Conservation (phyloP, 2,113 vertebrate species). For the Lophochroa leadbeateri region DNA sequence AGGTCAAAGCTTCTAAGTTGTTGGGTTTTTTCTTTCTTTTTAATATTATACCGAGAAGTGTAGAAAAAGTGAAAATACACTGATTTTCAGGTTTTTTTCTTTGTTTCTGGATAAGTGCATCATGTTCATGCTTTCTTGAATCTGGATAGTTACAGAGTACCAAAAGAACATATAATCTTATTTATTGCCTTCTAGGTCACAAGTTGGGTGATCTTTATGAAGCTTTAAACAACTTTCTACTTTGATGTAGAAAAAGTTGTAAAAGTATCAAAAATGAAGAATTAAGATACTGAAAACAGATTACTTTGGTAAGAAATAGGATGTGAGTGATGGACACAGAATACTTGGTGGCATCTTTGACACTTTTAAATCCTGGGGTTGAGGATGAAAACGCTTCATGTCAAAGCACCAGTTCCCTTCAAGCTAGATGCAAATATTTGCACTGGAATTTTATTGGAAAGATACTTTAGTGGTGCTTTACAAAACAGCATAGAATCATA, state of each 20-base stretch:
- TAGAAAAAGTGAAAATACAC: neutral
- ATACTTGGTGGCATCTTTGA: neutral
- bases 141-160: neutral
- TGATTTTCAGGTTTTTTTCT: neutral
- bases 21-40: neutral
- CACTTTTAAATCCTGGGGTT: neutral
- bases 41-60: neutral
- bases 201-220: neutral
- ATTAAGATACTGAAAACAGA: neutral
- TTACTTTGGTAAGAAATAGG: neutral
- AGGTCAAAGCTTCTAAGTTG: neutral
- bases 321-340: neutral
- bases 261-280: neutral
- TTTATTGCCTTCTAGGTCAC: neutral
- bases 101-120: neutral
- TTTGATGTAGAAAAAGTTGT: neutral
- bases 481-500: neutral
- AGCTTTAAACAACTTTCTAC: neutral
- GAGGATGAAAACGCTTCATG: neutral
- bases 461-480: neutral
- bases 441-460: neutral
- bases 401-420: neutral
- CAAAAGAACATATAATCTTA: neutral
- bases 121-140: neutral
- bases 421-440: neutral